A percentile compares a stretch with the other conserved stretches of the same genome.
Conservation (phyloP, 2,797 vertebrate species). For the Diglossa cyanea region DNA sequence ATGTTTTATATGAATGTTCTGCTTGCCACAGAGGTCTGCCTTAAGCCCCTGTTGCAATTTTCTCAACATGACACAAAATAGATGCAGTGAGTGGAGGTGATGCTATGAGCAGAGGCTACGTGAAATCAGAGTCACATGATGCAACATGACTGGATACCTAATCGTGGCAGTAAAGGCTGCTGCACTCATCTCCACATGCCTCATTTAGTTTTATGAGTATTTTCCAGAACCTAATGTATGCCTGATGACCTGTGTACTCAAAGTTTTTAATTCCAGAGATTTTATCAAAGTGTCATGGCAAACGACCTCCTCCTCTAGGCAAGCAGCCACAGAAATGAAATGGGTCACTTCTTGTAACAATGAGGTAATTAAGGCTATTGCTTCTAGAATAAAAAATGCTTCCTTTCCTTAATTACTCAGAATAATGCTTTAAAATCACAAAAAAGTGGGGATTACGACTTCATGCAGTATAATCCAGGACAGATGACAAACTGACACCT, state of each 20-base stretch:
- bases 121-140: background rate
- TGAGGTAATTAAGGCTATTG: background rate
- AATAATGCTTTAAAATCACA: background rate
- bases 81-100: background rate
- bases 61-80: background rate
- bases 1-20: background rate
- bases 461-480: background rate
- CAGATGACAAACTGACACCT: background rate
- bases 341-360: background rate
- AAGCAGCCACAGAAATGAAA: background rate
- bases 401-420: background rate
- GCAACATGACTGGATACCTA: background rate
- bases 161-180: background rate
- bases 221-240: background rate
- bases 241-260: background rate
- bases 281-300: background rate
- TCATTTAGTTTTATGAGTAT: background rate
- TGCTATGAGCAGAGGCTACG: background rate
- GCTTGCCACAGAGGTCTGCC: background rate
- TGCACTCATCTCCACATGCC: background rate
- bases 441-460: background rate
- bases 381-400: background rate
- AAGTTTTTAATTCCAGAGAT: background rate
- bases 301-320: background rate
- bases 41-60: background rate